A percentile compares a stretch with the other conserved stretches of the same genome.
phyloP scores from a whole-genome alignment of 2,113 vertebrate genomes.

The Salvelinus namaycush region DNA sequence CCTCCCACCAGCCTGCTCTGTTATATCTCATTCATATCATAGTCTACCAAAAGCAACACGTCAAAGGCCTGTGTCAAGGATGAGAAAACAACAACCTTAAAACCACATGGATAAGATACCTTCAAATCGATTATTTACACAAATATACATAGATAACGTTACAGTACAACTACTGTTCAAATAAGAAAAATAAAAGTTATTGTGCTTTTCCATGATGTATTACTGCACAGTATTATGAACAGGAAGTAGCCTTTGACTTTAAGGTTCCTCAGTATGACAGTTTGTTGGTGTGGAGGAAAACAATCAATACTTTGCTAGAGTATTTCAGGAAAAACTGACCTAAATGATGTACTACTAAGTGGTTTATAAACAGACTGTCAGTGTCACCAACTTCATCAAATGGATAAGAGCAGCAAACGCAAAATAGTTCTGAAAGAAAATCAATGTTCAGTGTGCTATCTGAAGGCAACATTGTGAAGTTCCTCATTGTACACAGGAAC shows the following conservation, averaged over 20 bases:
- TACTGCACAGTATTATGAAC: constrained; percentile 57
- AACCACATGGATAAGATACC: constrained; percentile 47
- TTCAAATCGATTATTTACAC: constrained; percentile 68
- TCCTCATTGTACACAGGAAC: constrained; percentile 52
- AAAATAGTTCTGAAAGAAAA: constrained; percentile 27
- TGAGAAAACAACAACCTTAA: constrained; percentile 17
- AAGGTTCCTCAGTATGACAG: not conserved
- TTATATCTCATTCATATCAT: constrained; percentile 69
- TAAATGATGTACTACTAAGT: constrained; percentile 37
- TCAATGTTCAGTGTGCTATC: constrained; percentile 56
- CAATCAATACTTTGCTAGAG: constrained; percentile 37
- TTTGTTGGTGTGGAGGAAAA: constrained; percentile 37
- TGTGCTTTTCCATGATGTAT: constrained; percentile 63
- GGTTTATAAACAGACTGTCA: constrained; percentile 54
- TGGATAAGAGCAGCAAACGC: constrained; percentile 45
- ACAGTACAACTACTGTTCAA: constrained; percentile 64
- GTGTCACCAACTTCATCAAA: constrained; percentile 10
- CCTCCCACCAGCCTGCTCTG: too few species aligned
- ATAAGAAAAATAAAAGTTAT: constrained; percentile 40
- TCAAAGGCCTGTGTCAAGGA: constrained; percentile 43
- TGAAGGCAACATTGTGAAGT: constrained; percentile 34
- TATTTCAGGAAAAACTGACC: constrained; percentile 31
- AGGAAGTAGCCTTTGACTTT: not conserved
- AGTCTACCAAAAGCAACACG: constrained; percentile 54
- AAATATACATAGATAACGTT: constrained; percentile 60